Percentiles rank a stretch among this genome's conserved stretches.
phyloP scores from a whole-genome alignment of 2,888 invertebrate species.

The Dryobotodes eremita region DNA sequence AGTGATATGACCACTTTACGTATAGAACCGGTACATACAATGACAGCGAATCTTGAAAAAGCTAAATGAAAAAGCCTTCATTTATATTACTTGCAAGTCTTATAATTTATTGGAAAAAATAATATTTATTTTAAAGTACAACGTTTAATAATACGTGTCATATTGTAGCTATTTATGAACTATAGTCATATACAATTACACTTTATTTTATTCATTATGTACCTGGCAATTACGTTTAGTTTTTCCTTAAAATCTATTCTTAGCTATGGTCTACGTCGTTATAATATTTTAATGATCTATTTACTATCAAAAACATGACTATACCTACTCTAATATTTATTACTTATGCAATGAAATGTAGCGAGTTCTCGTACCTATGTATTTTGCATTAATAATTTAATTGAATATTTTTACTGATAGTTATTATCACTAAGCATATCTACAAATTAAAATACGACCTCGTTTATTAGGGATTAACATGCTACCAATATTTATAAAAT shows the following conservation, averaged over 20 bases:
- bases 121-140: not conserved
- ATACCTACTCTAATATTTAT: not conserved
- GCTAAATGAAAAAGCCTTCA: not conserved
- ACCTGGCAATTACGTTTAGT: not conserved
- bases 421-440: not conserved
- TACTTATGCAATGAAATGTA: not conserved
- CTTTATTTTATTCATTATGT: not conserved
- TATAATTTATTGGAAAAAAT: not conserved
- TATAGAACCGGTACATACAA: not conserved
- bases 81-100: no score
- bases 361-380: not conserved
- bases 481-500: conserved; percentile 3
- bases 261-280: not conserved
- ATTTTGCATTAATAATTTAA: not conserved
- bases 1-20: not conserved
- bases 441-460: conserved; percentile 17
- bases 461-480: not conserved
- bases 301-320: not conserved
- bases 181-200: not conserved
- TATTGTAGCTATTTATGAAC: not conserved
- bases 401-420: conserved; percentile 11
- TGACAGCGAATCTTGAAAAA: not conserved
- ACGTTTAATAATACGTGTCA: not conserved
- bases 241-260: conserved; percentile 19
- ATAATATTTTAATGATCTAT: conserved; percentile 3